These are phyloP conservation scores for Apostichopus leukothele DNA, from an alignment of 53 echinoderm and acorn worm species.

Conservation along the genomic window DNA sequence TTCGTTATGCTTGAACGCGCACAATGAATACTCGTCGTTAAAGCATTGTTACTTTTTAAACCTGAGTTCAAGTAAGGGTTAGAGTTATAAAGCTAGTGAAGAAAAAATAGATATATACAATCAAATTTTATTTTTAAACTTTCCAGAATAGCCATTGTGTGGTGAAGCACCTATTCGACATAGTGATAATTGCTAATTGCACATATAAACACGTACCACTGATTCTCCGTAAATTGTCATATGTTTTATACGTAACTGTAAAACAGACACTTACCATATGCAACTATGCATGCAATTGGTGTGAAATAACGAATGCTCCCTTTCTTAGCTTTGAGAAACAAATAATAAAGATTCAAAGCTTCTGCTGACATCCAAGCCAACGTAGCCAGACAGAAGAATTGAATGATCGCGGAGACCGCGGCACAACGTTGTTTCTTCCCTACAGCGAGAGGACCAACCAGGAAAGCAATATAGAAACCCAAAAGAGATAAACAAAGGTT, in stretches of 20 bases:
- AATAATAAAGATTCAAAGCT: neutral
- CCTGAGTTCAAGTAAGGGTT: too few species aligned
- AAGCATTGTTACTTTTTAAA: too few species aligned
- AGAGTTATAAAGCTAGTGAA: too few species aligned
- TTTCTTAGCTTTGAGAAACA: neutral
- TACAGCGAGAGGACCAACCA: neutral
- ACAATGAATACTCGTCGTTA: too few species aligned
- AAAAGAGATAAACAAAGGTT: slow-evolving; percentile 8
- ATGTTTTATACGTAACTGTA: neutral
- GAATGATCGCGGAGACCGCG: neutral
- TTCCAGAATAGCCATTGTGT: too few species aligned
- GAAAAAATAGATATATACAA: too few species aligned
- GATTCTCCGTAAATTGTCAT: too few species aligned
- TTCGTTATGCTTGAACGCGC: too few species aligned
- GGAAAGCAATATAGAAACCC: neutral
- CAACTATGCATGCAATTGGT: neutral
- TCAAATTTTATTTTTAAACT: too few species aligned
- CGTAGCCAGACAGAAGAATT: slow-evolving; percentile 23
- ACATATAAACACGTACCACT: too few species aligned
- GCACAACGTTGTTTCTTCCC: neutral
- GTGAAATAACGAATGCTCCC: neutral
- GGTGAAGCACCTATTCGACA: neutral
- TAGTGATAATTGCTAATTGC: neutral
- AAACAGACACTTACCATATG: neutral
- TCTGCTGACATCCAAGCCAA: slow-evolving; percentile 15